Percentiles rank a stretch among this genome's conserved stretches.
These are phyloP conservation scores for Phymanthus crucifer DNA, from an alignment of 92 coral and sea anemone genomes.

Conservation along the genomic window DNA sequence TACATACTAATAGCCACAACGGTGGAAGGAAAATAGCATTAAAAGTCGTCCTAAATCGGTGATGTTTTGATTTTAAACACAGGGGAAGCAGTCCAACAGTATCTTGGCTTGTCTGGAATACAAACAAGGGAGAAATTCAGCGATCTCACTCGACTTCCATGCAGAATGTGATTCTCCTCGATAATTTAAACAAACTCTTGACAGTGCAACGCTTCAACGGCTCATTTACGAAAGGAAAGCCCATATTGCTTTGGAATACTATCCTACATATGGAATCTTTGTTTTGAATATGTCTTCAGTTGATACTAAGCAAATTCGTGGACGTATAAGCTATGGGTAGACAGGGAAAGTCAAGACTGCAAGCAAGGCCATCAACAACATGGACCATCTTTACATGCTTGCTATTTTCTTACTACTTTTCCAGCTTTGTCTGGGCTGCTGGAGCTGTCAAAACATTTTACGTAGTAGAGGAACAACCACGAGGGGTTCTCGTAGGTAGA, in stretches of 20 bases:
- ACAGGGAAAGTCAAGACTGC: conserved; percentile 52
- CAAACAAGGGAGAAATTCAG: background rate
- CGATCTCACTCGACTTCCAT: background rate
- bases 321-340: conserved; percentile 65
- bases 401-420: conserved; percentile 26
- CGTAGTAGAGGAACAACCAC: conserved; percentile 74
- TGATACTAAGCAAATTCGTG: conserved; percentile 40
- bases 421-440: conserved; percentile 9
- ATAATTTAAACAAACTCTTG: conserved; percentile 17
- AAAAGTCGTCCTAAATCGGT: conserved; percentile 10
- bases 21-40: conserved; percentile 19
- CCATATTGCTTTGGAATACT: conserved; percentile 9
- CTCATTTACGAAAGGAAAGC: background rate
- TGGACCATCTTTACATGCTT: conserved; percentile 15
- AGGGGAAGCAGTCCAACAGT: conserved; percentile 2
- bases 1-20: conserved; percentile 17
- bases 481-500: conserved; percentile 76
- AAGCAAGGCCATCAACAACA: conserved; percentile 25
- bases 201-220: conserved; percentile 46
- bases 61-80: conserved; percentile 14
- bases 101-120: background rate
- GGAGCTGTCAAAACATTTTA: conserved; percentile 57
- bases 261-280: background rate
- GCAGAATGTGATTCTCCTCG: conserved; percentile 33
- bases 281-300: conserved; percentile 8